Percentiles rank a stretch among this genome's conserved stretches.
Evolutionary conservation across 1,140 invertebrate genomes (phyloP).

Genomic region (Adelges cooleyi): DNA sequence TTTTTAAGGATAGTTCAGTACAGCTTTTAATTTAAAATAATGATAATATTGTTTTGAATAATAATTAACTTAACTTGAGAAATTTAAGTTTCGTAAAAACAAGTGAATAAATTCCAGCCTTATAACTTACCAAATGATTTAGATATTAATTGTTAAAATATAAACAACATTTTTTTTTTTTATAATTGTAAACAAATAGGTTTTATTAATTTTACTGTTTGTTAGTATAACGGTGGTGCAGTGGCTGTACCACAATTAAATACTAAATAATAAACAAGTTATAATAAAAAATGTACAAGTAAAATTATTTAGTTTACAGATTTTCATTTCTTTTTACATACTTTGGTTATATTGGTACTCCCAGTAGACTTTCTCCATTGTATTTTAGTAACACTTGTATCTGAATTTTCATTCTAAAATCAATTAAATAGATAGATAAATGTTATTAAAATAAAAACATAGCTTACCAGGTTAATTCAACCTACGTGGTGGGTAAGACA

Average conservation of each 20-base stretch:
- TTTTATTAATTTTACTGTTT: too few relatives aligned
- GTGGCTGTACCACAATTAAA: background rate
- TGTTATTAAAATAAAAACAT: too few relatives aligned
- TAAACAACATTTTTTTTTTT: background rate
- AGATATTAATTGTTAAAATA: background rate
- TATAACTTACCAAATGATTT: background rate
- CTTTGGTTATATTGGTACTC: background rate
- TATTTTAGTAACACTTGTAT: background rate
- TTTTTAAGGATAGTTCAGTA: too few relatives aligned
- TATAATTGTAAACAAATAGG: too few relatives aligned
- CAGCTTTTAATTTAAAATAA: too few relatives aligned
- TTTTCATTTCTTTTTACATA: slow-evolving; percentile 14
- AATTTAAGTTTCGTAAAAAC: too few relatives aligned
- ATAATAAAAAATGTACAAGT: background rate
- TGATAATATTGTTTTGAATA: too few relatives aligned
- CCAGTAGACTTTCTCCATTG: background rate
- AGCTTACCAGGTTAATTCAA: too few relatives aligned
- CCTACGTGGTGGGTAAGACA: too few relatives aligned
- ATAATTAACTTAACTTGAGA: too few relatives aligned
- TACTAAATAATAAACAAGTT: background rate
- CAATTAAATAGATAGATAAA: background rate
- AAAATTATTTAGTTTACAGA: background rate
- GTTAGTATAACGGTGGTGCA: too few relatives aligned
- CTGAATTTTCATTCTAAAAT: background rate
- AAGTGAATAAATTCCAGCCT: background rate